These are phyloP conservation scores for Pecten maximus DNA, from an alignment of 2,888 invertebrate genomes.

Conservation along the genomic window DNA sequence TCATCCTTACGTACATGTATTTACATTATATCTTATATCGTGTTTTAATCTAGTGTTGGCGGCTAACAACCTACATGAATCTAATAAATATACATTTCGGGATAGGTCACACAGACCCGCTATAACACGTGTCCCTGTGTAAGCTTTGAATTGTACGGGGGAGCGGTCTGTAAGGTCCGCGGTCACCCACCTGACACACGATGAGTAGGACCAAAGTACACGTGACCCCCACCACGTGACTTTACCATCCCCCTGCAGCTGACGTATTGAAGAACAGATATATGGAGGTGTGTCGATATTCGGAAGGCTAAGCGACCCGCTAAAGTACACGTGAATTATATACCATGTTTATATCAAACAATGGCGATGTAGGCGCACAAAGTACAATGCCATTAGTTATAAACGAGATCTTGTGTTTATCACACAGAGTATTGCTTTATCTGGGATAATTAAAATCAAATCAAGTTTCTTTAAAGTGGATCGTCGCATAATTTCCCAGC, in stretches of 20 bases:
- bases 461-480: not conserved
- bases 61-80: no score
- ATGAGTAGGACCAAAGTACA: constrained; percentile 14
- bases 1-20: no score
- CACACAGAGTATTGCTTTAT: not conserved
- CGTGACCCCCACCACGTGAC: not conserved
- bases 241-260: not conserved
- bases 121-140: no score
- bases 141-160: no score
- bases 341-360: not conserved
- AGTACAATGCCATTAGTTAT: constrained; percentile 11
- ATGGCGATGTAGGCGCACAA: not conserved
- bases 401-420: not conserved
- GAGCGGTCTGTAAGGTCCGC: not conserved
- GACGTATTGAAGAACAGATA: not conserved
- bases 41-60: no score
- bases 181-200: not conserved
- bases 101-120: no score
- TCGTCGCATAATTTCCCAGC: not conserved
- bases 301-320: not conserved
- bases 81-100: no score
- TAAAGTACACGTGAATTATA: not conserved
- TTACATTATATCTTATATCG: no score
- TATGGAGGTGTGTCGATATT: not conserved
- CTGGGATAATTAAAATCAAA: constrained; percentile 7